phyloP scores from a whole-genome alignment of 2,113 vertebrate genomes.

The Myotis brandtii region DNA sequence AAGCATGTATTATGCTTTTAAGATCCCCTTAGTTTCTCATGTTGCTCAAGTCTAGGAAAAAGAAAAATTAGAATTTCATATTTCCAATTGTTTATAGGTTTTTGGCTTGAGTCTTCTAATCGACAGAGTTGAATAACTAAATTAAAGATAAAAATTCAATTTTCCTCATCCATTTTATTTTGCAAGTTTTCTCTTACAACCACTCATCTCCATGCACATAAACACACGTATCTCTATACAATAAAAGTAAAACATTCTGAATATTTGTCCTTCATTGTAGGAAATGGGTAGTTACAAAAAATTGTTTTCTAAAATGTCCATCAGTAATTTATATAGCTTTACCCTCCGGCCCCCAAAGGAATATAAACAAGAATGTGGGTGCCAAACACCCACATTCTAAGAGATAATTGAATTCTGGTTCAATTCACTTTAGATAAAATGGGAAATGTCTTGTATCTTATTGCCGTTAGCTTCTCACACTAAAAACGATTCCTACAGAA shows the following conservation, averaged over 20 bases:
- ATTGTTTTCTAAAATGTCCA: slow-evolving; percentile 52
- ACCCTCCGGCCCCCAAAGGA: not conserved
- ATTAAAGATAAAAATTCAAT: not conserved
- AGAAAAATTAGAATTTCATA: not conserved
- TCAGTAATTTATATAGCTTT: not conserved
- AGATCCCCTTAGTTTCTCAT: not conserved
- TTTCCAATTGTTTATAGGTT: not conserved
- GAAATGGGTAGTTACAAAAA: not conserved
- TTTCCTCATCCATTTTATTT: slow-evolving; percentile 18
- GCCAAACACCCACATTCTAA: slow-evolving; percentile 15
- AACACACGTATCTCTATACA: not conserved
- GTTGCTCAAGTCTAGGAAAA: not conserved
- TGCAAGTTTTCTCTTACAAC: not conserved
- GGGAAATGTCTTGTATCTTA: slow-evolving; percentile 52
- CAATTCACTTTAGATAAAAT: slow-evolving; percentile 67
- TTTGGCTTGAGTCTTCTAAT: not conserved
- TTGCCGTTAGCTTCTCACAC: slow-evolving; percentile 57
- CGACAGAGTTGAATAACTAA: not conserved
- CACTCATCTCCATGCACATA: not conserved
- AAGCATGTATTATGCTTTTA: not conserved
- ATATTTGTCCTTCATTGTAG: not conserved
- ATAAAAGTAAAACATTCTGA: not conserved
- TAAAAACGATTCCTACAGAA: slow-evolving; percentile 71
- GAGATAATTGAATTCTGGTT: slow-evolving; percentile 69
- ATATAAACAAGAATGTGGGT: not conserved